Percentiles rank a stretch among this genome's conserved stretches.
Evolutionary conservation across 2,797 vertebrate species (phyloP).

Genomic region (Triplophysa bombifrons): DNA sequence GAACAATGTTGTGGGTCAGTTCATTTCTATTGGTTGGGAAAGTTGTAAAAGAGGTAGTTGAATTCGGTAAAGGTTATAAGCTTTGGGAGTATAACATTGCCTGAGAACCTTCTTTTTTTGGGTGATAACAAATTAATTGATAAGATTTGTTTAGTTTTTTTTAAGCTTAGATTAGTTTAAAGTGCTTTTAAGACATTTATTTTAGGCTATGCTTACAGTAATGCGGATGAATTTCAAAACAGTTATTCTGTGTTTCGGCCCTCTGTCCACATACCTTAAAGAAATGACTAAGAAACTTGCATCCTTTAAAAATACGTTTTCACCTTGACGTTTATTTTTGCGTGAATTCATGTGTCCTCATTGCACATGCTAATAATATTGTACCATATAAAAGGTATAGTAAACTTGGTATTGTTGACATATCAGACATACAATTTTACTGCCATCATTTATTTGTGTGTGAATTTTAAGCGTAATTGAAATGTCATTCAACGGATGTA

Average conservation of each 20-base stretch:
- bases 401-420: not conserved
- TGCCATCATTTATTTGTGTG: not conserved
- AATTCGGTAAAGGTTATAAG: conserved; percentile 18
- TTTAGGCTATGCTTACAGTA: not conserved
- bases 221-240: not conserved
- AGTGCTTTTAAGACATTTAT: not conserved
- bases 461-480: not conserved
- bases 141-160: not conserved
- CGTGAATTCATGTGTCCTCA: no score
- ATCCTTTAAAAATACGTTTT: not conserved
- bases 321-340: not conserved
- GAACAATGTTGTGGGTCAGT: not conserved
- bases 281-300: not conserved
- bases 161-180: no score
- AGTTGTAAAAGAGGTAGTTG: not conserved
- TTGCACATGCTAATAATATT: no score
- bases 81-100: conserved; percentile 26
- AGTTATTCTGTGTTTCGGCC: not conserved
- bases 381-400: not conserved
- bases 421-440: no score
- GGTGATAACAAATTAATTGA: not conserved
- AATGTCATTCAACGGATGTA: no score
- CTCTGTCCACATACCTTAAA: not conserved
- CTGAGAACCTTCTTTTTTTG: not conserved
- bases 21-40: not conserved